phyloP scores from a whole-genome alignment of 2,888 invertebrate species.

The Abscondita cerata region DNA sequence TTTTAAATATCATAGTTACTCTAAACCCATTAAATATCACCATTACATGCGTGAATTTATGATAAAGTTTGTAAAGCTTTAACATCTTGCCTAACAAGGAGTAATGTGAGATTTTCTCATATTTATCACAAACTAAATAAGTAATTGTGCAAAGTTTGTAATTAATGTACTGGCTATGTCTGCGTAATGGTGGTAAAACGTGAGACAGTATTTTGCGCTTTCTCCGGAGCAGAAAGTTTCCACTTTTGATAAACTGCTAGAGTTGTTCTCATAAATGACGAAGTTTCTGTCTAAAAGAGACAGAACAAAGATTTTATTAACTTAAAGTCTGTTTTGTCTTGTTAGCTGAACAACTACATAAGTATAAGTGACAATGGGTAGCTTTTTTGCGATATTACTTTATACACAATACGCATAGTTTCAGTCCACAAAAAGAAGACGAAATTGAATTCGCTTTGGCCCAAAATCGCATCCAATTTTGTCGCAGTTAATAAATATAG shows the following conservation, averaged over 20 bases:
- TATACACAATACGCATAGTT: neutral
- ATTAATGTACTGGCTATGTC: slow-evolving; percentile 33
- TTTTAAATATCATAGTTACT: no score
- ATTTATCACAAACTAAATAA: slow-evolving; percentile 31
- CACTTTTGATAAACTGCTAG: slow-evolving; percentile 43
- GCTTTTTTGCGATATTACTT: slow-evolving; percentile 19
- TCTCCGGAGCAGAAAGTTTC: slow-evolving; percentile 37
- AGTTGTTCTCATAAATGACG: slow-evolving; percentile 42
- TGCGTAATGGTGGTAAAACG: slow-evolving; percentile 36
- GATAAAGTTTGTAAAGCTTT: slow-evolving; percentile 11
- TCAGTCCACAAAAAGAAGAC: neutral
- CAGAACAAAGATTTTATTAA: slow-evolving; percentile 43
- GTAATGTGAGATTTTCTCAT: slow-evolving; percentile 28
- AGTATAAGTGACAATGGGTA: slow-evolving; percentile 30
- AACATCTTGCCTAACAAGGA: slow-evolving; percentile 18
- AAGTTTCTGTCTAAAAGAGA: slow-evolving; percentile 41
- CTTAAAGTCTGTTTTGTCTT: slow-evolving; percentile 35
- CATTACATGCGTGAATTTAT: slow-evolving; percentile 4
- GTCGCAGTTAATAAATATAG: slow-evolving; percentile 4
- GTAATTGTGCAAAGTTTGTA: slow-evolving; percentile 34
- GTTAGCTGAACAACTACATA: slow-evolving; percentile 32
- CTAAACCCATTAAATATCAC: neutral
- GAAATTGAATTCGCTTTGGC: slow-evolving; percentile 9
- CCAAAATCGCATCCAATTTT: slow-evolving; percentile 10
- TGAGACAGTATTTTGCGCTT: slow-evolving; percentile 39